Conservation (phyloP, 2,113 vertebrate genomes). For the Aegithalos caudatus region DNA sequence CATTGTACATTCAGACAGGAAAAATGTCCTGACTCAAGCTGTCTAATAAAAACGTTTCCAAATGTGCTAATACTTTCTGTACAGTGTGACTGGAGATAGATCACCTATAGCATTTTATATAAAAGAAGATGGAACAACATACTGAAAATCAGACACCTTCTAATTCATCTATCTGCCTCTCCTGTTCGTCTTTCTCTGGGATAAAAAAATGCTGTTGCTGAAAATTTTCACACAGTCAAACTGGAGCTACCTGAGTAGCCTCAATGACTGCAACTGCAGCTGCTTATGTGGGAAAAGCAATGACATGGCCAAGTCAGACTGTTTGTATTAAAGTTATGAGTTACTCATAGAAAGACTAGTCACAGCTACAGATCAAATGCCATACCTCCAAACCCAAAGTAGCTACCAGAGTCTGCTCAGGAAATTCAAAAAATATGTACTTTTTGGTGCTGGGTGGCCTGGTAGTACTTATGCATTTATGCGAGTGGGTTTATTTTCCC, state of each 20-base stretch:
- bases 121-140: neutral
- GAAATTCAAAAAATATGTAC: constrained; percentile 16
- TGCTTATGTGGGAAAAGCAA: neutral
- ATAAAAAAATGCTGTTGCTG: neutral
- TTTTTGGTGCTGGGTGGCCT: neutral
- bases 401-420: constrained; percentile 8
- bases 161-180: neutral
- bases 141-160: neutral
- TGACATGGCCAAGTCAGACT: neutral
- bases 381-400: neutral
- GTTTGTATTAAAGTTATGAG: constrained; percentile 3
- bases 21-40: neutral
- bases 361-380: neutral
- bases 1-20: neutral
- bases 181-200: neutral
- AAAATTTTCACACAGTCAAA: neutral
- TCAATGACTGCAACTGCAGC: neutral
- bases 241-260: neutral
- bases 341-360: constrained; percentile 17
- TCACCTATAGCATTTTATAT: neutral
- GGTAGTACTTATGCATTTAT: neutral
- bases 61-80: neutral
- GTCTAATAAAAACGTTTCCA: neutral
- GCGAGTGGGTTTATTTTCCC: neutral
- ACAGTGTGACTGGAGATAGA: neutral